Base-by-base conservation (phyloP, 2,797 vertebrate genomes). In the Gymnopithys bicolor region DNA sequence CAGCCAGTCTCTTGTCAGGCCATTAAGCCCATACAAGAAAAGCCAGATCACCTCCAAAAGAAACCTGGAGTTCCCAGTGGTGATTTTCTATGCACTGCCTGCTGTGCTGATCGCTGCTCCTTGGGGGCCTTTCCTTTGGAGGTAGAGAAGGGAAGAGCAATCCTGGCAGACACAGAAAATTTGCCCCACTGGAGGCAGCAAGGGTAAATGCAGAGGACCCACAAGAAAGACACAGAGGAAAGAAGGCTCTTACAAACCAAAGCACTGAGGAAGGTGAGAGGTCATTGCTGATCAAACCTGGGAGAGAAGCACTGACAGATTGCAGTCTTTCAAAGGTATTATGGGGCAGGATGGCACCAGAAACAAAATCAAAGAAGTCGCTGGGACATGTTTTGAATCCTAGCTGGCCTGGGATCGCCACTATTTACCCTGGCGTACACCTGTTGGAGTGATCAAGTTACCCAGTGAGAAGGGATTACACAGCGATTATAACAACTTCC, bases 381-480 rank as follows among this genome's bases (percentile, higher is more conserved):
- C 63, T 55, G 43, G 55, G 55, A 16, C 58, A 32, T 8, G 43
- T 62, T 92, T 71, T 84, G 48, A 68, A 51, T 66, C 58, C 66
- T 43, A 46, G 18, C 41, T 64, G 51, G 12, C 11, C 55, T 53
- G 30, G 21, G 32, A 28, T 49, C 3, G 8, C 41, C 28, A n/a
- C 64, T 33, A 2, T 59, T 78, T 63, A 33, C 19, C 7, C 30
- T 46, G 30, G 33, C 0, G 0, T 43, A 5, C 0, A 1, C 32
- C 77, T 78, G 37, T 23, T 62, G 51, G 33, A 62, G 53, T 1
- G 3, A 62, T 70, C 56, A 63, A 39, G 63, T 73, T 89, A 78
- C 67, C 23, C 46, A 43, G n/a, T 0, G 0, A 77, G 71, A 77
- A 85, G 66, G 53, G 58, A 22, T 60, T 74, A 52, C 45, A 15